Evolutionary conservation across 2,888 invertebrate genomes (phyloP).

Genomic region (Heliconius ismenius): DNA sequence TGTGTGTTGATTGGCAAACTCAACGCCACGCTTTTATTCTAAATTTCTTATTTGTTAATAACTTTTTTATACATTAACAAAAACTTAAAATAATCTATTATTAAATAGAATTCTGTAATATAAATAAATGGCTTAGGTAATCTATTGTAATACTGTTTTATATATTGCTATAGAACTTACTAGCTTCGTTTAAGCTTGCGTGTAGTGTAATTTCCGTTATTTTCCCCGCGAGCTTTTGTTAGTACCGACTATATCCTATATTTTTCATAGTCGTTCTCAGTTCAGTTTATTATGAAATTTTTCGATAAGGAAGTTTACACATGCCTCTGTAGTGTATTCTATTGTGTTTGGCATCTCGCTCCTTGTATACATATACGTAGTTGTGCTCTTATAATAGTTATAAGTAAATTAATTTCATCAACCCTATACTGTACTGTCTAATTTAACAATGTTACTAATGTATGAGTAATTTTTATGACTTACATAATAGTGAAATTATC

Average conservation of each 20-base stretch:
- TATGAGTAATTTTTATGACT: too few relatives aligned
- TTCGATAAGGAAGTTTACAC: neutral
- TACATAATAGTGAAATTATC: too few relatives aligned
- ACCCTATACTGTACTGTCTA: neutral
- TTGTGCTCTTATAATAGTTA: neutral
- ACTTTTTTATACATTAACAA: too few relatives aligned
- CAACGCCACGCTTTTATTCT: too few relatives aligned
- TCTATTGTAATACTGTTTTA: too few relatives aligned
- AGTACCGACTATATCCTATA: neutral
- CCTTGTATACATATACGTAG: neutral
- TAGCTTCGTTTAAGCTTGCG: neutral
- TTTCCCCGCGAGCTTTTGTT: neutral
- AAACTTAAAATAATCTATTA: too few relatives aligned
- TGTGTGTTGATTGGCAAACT: too few relatives aligned
- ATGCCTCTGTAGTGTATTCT: too few relatives aligned
- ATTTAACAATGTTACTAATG: neutral
- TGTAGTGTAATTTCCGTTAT: conserved; percentile 5
- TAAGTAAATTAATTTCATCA: neutral
- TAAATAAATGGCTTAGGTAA: too few relatives aligned
- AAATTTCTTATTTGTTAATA: too few relatives aligned
- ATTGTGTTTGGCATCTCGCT: neutral
- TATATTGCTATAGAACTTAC: neutral
- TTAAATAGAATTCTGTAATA: neutral
- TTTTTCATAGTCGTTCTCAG: neutral
- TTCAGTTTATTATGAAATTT: neutral